phyloP scores from a whole-genome alignment of 1,140 invertebrate genomes.

The Papilio aristodemus region DNA sequence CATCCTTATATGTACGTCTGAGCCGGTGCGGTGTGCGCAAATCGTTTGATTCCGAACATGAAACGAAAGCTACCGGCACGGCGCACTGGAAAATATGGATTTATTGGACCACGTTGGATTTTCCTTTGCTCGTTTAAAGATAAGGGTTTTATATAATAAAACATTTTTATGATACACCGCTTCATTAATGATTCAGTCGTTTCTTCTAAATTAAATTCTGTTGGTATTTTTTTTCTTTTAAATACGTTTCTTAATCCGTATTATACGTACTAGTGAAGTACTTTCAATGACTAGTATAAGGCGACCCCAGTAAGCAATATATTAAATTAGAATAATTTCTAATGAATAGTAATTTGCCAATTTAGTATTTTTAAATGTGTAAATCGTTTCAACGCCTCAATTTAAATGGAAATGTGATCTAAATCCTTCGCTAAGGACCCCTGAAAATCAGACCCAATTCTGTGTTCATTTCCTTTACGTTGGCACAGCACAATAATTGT shows the following conservation, averaged over 20 bases:
- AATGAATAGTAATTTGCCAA: too few relatives aligned
- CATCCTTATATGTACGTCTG: not conserved
- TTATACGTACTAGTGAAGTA: not conserved
- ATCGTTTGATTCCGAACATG: constrained; percentile 34
- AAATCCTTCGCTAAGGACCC: constrained; percentile 11
- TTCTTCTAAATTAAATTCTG: not conserved
- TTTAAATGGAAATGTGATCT: constrained; percentile 13
- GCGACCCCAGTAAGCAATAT: too few relatives aligned
- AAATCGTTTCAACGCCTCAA: not conserved
- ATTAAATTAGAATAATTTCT: too few relatives aligned
- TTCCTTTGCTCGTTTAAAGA: constrained; percentile 27
- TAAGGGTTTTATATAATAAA: constrained; percentile 29
- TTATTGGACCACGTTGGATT: constrained; percentile 34
- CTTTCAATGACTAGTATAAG: too few relatives aligned
- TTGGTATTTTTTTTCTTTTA: not conserved
- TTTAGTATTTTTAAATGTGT: constrained; percentile 30
- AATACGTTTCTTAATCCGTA: not conserved
- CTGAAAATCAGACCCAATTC: constrained; percentile 23
- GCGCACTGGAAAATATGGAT: constrained; percentile 29
- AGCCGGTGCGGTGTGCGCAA: constrained; percentile 30
- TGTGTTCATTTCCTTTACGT: constrained; percentile 22
- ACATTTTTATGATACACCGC: constrained; percentile 18
- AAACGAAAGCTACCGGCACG: constrained; percentile 29
- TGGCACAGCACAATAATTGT: constrained; percentile 44
- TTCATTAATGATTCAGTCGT: constrained; percentile 16